Base-by-base conservation (phyloP, 2,797 vertebrate genomes). In the Pachyuromys duprasi region DNA sequence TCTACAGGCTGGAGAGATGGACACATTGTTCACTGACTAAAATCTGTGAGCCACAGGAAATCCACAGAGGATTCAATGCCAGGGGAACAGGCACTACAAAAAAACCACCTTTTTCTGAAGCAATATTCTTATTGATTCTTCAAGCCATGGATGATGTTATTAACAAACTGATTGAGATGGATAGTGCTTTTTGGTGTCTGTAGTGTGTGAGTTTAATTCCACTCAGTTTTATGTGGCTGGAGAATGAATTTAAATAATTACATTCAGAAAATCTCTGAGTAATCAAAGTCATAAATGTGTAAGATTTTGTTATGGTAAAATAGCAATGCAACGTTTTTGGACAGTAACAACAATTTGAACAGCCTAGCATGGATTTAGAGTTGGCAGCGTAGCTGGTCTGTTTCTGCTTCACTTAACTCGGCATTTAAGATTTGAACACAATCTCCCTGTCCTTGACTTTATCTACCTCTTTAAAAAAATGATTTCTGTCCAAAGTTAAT, bases 401-500 rank as follows among this genome's bases (percentile, higher is more conserved):
- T 92, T 97, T 96, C 90, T 94, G 94, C 86, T 87, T 97, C 90
- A 86, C 93, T 97, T 81, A 91, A 90, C 76, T 90, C 78, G 79
- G 67, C 79, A 53, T 95, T 96, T 95, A 76, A 92, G 84, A 90
- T 79, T 92, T 97, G 86, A 97, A 96, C 18, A 26, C 88, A 89
- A 93, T 86, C 93, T 91, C 57, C 42, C 86, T 87, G 91, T 82
- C 94, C 94, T 96, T 97, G 91, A 96, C 89, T 89, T 96, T 97
- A 96, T 96, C 97, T 95, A 83, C 91, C 31, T 82, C 90, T 95
- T 93, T 80, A 55, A 13, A 92, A 90, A 90, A 96, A 94, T 84
- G 36, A 96, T 96, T 97, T 96, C 92, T 96, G 79, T 92, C 63
- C 89, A 86, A 95, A 93, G 88, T 94, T 95, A 97, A 97, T 97